These are phyloP conservation scores for Polyommatus iphigenia DNA, from an alignment of 2,888 invertebrate species.

Conservation along the genomic window DNA sequence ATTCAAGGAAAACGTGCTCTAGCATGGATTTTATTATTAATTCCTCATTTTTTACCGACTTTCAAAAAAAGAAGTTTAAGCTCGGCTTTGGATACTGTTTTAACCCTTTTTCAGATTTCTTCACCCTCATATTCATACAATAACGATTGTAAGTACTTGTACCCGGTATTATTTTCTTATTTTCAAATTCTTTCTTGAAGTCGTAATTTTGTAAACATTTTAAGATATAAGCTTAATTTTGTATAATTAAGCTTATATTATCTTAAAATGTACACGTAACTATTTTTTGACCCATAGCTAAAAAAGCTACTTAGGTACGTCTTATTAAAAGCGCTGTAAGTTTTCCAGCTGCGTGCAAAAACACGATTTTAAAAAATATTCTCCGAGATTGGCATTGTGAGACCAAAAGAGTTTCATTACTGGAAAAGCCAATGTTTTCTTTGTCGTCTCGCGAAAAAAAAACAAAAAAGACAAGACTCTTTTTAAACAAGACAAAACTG, in stretches of 20 bases:
- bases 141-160: neutral
- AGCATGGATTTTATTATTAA: neutral
- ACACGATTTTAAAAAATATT: constrained; percentile 35
- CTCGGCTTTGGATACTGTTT: neutral
- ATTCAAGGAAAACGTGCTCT: constrained; percentile 1
- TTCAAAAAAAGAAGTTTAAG: neutral
- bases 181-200: too few species aligned
- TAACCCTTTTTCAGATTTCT: neutral
- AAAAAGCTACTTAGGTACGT: neutral
- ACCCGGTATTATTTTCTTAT: too few species aligned
- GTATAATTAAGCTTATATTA: too few species aligned
- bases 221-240: too few species aligned
- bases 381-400: constrained; percentile 48
- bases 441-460: constrained; percentile 55
- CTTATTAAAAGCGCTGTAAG: neutral
- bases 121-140: neutral
- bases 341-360: constrained; percentile 25
- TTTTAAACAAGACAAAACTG: constrained; percentile 52
- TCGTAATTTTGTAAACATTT: too few species aligned
- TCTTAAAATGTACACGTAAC: too few species aligned
- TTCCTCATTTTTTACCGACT: neutral
- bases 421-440: constrained; percentile 59
- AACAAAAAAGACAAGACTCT: constrained; percentile 55
- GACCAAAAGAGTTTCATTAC: constrained; percentile 65
- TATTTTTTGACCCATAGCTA: neutral